phyloP scores from a whole-genome alignment of 2,797 vertebrate species.

The Vespertilio murinus region DNA sequence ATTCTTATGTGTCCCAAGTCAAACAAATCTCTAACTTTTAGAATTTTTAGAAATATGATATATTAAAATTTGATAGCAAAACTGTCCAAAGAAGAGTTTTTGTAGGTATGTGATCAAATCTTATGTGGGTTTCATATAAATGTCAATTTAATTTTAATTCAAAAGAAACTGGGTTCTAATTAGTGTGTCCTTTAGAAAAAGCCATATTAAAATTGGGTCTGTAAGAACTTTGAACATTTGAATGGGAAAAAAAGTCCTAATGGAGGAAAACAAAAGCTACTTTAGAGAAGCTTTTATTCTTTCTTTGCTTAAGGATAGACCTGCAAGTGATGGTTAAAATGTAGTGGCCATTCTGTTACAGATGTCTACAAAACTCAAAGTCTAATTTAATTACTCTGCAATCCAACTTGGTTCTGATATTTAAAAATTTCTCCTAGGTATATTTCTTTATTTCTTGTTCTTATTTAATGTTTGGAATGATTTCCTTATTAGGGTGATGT shows the following conservation, averaged over 20 bases:
- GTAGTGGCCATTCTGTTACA: background rate
- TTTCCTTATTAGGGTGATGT: conserved; percentile 59
- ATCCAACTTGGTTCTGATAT: background rate
- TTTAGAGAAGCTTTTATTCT: background rate
- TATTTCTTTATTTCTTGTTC: background rate
- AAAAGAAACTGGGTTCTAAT: background rate
- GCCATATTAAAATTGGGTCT: background rate
- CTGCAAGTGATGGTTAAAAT: background rate
- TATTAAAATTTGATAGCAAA: background rate
- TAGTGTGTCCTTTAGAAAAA: background rate
- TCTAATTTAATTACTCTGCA: conserved; percentile 52
- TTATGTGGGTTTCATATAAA: background rate
- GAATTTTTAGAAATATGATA: background rate
- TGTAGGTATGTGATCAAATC: background rate
- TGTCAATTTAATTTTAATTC: background rate
- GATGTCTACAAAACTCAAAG: conserved; percentile 13
- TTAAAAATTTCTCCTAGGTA: conserved; percentile 33
- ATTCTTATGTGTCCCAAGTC: background rate
- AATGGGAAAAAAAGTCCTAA: background rate
- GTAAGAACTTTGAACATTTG: background rate
- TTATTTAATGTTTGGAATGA: conserved; percentile 49
- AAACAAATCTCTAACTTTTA: background rate
- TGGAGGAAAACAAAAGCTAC: background rate
- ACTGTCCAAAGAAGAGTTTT: background rate
- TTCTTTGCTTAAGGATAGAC: background rate